Evolutionary conservation across 2,888 invertebrate genomes (phyloP).

Genomic region (Hartigia nigra): DNA sequence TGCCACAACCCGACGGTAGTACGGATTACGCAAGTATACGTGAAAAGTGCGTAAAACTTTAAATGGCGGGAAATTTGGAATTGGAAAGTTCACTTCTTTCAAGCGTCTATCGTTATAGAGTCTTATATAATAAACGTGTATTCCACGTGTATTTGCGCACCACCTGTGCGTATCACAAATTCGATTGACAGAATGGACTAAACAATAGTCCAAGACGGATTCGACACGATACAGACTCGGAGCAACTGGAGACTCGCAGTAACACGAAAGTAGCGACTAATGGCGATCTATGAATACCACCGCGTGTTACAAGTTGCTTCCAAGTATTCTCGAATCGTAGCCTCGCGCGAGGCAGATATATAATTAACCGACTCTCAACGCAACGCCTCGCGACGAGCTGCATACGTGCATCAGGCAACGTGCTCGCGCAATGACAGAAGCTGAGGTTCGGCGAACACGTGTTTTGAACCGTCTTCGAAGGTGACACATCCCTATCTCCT

Average conservation of each 20-base stretch:
- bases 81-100: not conserved
- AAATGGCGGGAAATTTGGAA: not conserved
- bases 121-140: not conserved
- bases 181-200: not conserved
- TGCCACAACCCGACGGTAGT: too few relatives aligned
- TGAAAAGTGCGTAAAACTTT: not conserved
- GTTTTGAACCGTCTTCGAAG: not conserved
- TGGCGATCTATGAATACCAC: conserved; percentile 5
- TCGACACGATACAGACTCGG: not conserved
- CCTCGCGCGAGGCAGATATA: conserved; percentile 34
- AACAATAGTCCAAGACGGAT: not conserved
- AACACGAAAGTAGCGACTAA: conserved; percentile 3
- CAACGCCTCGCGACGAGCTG: conserved; percentile 3
- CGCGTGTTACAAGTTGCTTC: conserved; percentile 20
- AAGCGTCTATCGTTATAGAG: not conserved
- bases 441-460: conserved; percentile 12
- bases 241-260: not conserved
- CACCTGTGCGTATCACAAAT: not conserved
- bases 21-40: not conserved
- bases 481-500: not conserved
- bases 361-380: conserved; percentile 34
- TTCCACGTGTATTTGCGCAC: not conserved
- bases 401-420: conserved; percentile 1
- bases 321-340: conserved; percentile 38
- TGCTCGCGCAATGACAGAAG: conserved; percentile 3